Base-by-base conservation (phyloP, 2,888 invertebrate species). In the Drosophila antonietae region DNA sequence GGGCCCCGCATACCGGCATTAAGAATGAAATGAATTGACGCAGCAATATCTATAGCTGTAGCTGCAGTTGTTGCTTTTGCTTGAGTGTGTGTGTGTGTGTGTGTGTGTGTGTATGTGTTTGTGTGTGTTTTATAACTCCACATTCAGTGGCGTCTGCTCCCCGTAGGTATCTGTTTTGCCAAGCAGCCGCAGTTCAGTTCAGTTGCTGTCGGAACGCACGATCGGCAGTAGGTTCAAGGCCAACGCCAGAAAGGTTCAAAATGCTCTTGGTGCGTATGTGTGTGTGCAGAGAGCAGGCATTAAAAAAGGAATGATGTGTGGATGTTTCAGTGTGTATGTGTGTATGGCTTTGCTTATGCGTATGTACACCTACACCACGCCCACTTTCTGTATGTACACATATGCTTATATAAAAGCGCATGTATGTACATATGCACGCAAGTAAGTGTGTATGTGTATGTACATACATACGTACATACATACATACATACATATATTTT, bases 221-320 rank as follows among this genome's bases (percentile, higher is more conserved):
- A 84, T 86, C 87, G 73, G 49, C 75, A 73, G 78, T 66, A 82
- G 88, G 85, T 86, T 86, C 85, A 86, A 86, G 85, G 85, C 85
- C 85, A 86, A 69, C 68, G 76, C 64, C 84, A 78, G 82, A 81
- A 86, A 84, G 84, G 84, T 84, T 84, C 84, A 88, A 71, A 83
- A 83, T 74, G 73, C 68, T 82, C 46, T 51, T 53, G 20, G 35
- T 61, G 37, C 15, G 20, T 52, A 20, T 56, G 46, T 31, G 49
- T 20, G 52, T 37, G 35, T 37, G 37, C 53, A 56, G 68, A 68
- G 73, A 65, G 55, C 37, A 39, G 57, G 57, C 59, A 74, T 47
- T 44, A 20, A 57, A 46, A 65, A 68, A 58, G 60, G 60, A 66
- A 72, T 44, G 44, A 61, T 39, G 14, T 57, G 14, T 33, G 23